Evolutionary conservation across 2,888 invertebrate genomes (phyloP).

Genomic region (Trissolcus japonicus): DNA sequence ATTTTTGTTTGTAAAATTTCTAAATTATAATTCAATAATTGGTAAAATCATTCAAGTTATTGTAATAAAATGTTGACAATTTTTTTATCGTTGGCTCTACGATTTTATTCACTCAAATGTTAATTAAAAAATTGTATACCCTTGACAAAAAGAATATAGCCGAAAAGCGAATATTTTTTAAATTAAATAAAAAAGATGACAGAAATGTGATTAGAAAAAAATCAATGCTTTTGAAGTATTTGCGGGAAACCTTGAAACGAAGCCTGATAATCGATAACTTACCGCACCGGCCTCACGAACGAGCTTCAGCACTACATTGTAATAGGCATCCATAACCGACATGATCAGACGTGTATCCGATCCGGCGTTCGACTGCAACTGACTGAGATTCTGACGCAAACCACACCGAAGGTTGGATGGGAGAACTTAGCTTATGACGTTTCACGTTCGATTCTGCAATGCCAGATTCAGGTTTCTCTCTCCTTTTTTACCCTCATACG

Average conservation of each 20-base stretch:
- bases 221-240: slow-evolving; percentile 31
- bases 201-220: slow-evolving; percentile 16
- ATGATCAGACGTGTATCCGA: slow-evolving; percentile 27
- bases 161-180: background rate
- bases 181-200: background rate
- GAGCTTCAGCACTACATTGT: slow-evolving; percentile 80
- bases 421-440: slow-evolving; percentile 15
- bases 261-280: slow-evolving; percentile 63
- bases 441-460: background rate
- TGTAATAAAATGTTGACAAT: background rate
- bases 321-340: slow-evolving; percentile 80
- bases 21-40: too few species aligned
- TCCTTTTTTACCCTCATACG: too few species aligned
- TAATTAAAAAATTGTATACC: too few species aligned
- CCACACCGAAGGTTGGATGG: slow-evolving; percentile 13
- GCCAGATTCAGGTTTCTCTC: too few species aligned
- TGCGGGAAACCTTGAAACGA: slow-evolving; percentile 29
- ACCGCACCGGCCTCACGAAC: slow-evolving; percentile 85
- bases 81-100: background rate
- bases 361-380: slow-evolving; percentile 10
- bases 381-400: slow-evolving; percentile 32
- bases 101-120: background rate
- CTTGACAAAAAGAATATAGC: too few species aligned
- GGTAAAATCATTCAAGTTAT: too few species aligned
- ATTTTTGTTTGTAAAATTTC: too few species aligned